Conservation (phyloP, 2,113 vertebrate species). For the Hirundichthys speculiger region DNA sequence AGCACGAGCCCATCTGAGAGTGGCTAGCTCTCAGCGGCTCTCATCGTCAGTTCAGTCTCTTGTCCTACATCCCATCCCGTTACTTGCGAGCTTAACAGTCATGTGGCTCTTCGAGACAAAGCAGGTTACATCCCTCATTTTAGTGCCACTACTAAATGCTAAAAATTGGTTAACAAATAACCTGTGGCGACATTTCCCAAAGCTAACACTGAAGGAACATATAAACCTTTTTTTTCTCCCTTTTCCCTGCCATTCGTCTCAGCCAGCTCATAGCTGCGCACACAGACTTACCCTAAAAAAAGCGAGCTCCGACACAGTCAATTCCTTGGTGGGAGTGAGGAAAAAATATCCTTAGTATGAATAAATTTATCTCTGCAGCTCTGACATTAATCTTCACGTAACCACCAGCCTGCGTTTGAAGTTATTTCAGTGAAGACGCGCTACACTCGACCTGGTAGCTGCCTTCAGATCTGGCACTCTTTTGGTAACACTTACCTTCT, state of each 20-base stretch:
- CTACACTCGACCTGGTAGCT: slow-evolving; percentile 8
- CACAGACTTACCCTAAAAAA: slow-evolving; percentile 63
- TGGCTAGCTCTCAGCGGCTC: slow-evolving; percentile 6
- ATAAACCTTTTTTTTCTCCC: slow-evolving; percentile 19
- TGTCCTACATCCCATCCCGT: slow-evolving; percentile 65
- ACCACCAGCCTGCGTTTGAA: slow-evolving; percentile 19
- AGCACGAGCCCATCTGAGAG: too few relatives aligned
- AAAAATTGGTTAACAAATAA: background rate
- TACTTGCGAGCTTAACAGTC: slow-evolving; percentile 43
- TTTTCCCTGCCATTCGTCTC: slow-evolving; percentile 26
- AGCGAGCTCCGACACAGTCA: slow-evolving; percentile 50
- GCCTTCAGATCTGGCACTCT: slow-evolving; percentile 62
- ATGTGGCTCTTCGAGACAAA: slow-evolving; percentile 38
- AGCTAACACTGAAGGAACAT: slow-evolving; percentile 5
- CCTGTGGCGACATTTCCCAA: background rate
- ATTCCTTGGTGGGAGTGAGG: slow-evolving; percentile 32
- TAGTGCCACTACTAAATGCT: background rate
- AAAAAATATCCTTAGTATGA: slow-evolving; percentile 21
- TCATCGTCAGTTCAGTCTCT: slow-evolving; percentile 37
- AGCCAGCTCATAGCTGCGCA: slow-evolving; percentile 64
- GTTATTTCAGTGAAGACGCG: slow-evolving; percentile 22
- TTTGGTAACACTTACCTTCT: slow-evolving; percentile 61
- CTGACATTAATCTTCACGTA: background rate
- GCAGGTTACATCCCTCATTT: slow-evolving; percentile 16
- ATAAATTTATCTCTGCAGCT: background rate